Evolutionary conservation across 1,140 invertebrate genomes (phyloP).

Genomic region (Pararge aegeria): DNA sequence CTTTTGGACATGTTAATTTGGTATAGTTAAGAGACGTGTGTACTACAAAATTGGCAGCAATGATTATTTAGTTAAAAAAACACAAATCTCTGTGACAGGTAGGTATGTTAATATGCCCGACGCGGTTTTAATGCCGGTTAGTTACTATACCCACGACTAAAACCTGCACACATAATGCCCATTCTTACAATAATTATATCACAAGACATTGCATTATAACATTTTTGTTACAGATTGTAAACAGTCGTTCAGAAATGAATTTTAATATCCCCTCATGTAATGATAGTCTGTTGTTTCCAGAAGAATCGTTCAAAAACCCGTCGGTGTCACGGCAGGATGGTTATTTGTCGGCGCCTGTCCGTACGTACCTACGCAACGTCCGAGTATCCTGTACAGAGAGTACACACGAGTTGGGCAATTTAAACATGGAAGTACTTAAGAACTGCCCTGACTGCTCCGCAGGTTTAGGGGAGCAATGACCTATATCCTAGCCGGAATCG

Average conservation of each 20-base stretch:
- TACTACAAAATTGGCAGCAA: too few relatives aligned
- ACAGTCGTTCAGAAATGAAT: background rate
- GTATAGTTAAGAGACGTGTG: too few relatives aligned
- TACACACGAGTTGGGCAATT: constrained; percentile 74
- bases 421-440: constrained; percentile 73
- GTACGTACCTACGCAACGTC: constrained; percentile 45
- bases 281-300: constrained; percentile 40
- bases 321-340: constrained; percentile 46
- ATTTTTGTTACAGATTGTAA: background rate
- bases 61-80: too few relatives aligned
- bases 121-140: too few relatives aligned
- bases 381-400: constrained; percentile 68
- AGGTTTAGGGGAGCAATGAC: constrained; percentile 79
- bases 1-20: too few relatives aligned
- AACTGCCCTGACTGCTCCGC: constrained; percentile 71
- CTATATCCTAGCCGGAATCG: constrained; percentile 72
- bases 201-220: background rate
- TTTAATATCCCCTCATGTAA: constrained; percentile 11
- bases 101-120: too few relatives aligned
- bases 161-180: too few relatives aligned
- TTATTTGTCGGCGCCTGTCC: constrained; percentile 44
- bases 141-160: too few relatives aligned
- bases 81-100: too few relatives aligned
- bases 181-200: too few relatives aligned
- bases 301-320: constrained; percentile 47